Evolutionary conservation across 2,888 invertebrate species (phyloP), one percentile per base, ranked within the genome.

Genomic region (Petrophora chlorosata): DNA sequence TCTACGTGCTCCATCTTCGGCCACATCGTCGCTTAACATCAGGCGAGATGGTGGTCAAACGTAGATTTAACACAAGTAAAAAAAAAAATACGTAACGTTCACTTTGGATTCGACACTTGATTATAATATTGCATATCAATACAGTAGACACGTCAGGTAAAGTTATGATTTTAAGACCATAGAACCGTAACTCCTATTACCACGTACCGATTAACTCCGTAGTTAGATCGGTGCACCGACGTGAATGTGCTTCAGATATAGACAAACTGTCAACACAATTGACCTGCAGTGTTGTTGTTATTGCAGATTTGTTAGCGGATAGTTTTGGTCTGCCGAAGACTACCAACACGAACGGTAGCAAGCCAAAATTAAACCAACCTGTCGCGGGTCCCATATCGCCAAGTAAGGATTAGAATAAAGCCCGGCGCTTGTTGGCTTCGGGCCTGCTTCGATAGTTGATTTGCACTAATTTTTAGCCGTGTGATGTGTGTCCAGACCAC

Each of bases 301-400:
- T 84, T 85, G 63, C 85, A 86, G 85, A 85, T 81, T 76, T 84
- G 69, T 73, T 85, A 75, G 85, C 86, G 65, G 85, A 83, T 76
- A 85, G 85, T 81, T 86, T 85, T 73, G 83, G 84, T 69, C 76
- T 85, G 71, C 69, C 73, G 76, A 83, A 82, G 79, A 76, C 72
- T 72, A 70, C 72, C 70, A 42, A 42, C 42, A 4, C 41, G 35
- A 75, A 76, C 75, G 74, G 70, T 68, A 73, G 69, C 75, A 81
- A 80, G 73, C 73, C 77, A 67, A 82, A 82, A 75, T 68, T 75
- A 64, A 66, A 73, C 63, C 60, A 73, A 59, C 67, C 76, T 54
- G n/a, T n/a, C n/a, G 67, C 70, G 61, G 74, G 70, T 65, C 59
- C 69, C 70, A 62, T 73, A 66, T 70, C 72, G 67, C 67, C 84